phyloP scores from a whole-genome alignment of 1,140 invertebrate genomes.

The Tyrophagus putrescentiae region DNA sequence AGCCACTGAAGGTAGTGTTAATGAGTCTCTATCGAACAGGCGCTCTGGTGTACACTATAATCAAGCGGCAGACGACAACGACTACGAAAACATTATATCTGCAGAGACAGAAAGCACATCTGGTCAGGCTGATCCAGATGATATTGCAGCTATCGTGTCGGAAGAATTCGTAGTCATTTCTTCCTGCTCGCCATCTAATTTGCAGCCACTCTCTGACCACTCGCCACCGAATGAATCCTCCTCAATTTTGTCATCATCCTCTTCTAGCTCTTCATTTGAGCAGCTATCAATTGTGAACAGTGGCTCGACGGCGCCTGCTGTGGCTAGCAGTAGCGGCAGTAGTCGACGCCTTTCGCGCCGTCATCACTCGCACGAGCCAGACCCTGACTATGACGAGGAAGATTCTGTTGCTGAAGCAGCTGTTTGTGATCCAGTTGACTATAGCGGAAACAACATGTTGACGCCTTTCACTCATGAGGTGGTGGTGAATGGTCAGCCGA shows the following conservation, averaged over 20 bases:
- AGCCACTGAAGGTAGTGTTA: no score
- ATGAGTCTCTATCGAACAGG: not conserved
- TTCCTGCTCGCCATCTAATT: not conserved
- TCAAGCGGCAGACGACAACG: not conserved
- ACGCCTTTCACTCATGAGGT: not conserved
- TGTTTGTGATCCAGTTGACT: not conserved
- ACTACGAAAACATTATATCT: not conserved
- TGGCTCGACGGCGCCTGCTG: no score
- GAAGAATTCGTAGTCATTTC: conserved; percentile 5
- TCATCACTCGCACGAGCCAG: not conserved
- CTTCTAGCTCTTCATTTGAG: conserved; percentile 1
- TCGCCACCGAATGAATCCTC: not conserved
- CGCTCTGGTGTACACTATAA: not conserved
- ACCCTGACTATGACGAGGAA: not conserved
- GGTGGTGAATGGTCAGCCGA: not conserved
- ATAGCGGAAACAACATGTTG: not conserved
- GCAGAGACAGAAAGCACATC: not conserved
- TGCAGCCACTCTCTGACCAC: not conserved
- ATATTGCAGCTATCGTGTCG: not conserved
- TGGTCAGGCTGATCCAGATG: no score
- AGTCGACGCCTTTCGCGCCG: not conserved
- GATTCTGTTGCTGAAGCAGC: not conserved
- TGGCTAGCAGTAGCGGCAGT: not conserved
- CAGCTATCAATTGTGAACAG: conserved; percentile 3
- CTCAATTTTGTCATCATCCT: not conserved